These are phyloP conservation scores for Turritopsis rubra DNA, from an alignment of 30 jellyfish, hydroid and myxozoan genomes.

Conservation along the genomic window DNA sequence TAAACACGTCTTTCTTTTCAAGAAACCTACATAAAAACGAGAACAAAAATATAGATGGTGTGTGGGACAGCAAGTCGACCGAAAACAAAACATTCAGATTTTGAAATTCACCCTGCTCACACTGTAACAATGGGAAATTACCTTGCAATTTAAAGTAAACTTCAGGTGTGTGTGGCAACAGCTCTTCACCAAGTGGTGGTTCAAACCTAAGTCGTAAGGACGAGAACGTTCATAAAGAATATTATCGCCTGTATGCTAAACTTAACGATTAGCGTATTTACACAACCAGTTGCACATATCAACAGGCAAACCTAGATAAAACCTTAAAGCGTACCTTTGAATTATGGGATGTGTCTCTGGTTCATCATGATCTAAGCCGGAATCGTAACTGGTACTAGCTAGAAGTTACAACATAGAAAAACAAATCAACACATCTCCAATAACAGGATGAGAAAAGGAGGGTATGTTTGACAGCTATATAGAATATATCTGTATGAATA, in stretches of 20 bases:
- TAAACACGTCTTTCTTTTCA: conserved; percentile 74
- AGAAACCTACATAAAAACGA: conserved; percentile 81
- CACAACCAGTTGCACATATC: too few species aligned
- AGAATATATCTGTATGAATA: too few species aligned
- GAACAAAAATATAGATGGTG: too few species aligned
- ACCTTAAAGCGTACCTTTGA: conserved; percentile 45
- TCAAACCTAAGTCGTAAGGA: conserved; percentile 42
- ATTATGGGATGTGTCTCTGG: conserved; percentile 73
- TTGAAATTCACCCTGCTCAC: too few species aligned
- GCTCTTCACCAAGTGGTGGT: conserved; percentile 71
- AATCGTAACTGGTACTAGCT: conserved; percentile 67
- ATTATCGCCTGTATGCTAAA: too few species aligned
- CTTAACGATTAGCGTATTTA: too few species aligned
- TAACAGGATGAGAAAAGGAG: too few species aligned
- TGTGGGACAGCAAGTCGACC: too few species aligned
- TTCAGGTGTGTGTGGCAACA: conserved; percentile 72
- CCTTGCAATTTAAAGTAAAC: conserved; percentile 80
- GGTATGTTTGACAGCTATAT: too few species aligned
- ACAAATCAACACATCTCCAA: neutral
- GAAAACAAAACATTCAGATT: too few species aligned
- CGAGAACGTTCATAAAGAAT: neutral
- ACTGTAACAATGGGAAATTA: neutral
- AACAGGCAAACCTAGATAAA: neutral
- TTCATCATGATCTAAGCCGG: conserved; percentile 85
- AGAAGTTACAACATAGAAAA: neutral